Evolutionary conservation across 2,888 invertebrate genomes (phyloP), one percentile per base, ranked within the genome.

Genomic region (Ceratothoa steindachneri): DNA sequence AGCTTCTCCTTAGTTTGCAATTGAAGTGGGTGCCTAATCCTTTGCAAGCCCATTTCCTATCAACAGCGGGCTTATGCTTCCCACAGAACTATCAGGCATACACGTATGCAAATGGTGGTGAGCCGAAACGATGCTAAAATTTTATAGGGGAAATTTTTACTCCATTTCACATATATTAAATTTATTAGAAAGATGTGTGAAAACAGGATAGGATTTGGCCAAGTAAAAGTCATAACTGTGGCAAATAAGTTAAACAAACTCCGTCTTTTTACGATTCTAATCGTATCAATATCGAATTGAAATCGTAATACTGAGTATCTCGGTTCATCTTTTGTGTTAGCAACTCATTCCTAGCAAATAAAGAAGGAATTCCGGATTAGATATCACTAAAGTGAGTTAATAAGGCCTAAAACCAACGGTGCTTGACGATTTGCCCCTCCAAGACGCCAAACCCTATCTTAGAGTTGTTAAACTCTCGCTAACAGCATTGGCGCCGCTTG

Each of bases 331-430:
- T 41, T 9, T 9, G 41, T 15, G 41, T 41, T 41, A 5, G 15
- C 41, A 41, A 41, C 15, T 41, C 41, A 41, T 41, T 41, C 41
- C 15, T 41, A 41, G 15, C 41, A 41, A 41, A 41, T 41, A 41
- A 41, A 41, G 41, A 41, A 41, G 15, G 15, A 5, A 41, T 41
- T 41, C 15, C 15, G 41, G 41, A 41, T 41, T 41, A 41, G 41
- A 68, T 73, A 73, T 65, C 73, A 68, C 64, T 69, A 73, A 73
- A 69, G 69, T 69, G 69, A 73, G 73, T 69, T 69, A 73, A 64
- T 60, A 60, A 60, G 22, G 27, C 60, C 60, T 60, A 60, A 60
- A 60, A 60, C 60, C 24, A 60, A 60, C 60, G 24, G 12, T 24
- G 24, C 24, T 60, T 60, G 60, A 60, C 60, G 60, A 22, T 60